phyloP scores from a whole-genome alignment of 2,113 vertebrate genomes.

The Hylia prasina region DNA sequence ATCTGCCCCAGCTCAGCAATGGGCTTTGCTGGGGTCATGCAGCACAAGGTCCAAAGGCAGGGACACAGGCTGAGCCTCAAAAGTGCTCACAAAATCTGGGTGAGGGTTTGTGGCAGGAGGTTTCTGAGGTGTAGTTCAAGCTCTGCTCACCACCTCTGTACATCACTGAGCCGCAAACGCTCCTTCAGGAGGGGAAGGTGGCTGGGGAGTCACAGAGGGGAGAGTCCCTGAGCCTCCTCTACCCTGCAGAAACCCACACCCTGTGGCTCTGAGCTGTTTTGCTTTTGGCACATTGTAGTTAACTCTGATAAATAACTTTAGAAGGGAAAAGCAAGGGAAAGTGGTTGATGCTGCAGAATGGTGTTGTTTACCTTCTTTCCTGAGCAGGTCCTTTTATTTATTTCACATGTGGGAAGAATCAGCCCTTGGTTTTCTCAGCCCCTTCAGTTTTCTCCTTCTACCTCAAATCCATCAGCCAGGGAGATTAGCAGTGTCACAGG shows the following conservation, averaged over 20 bases:
- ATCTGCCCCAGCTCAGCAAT: accelerated
- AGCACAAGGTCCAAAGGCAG: not conserved
- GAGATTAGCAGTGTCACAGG: constrained; percentile 36
- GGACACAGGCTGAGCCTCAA: not conserved
- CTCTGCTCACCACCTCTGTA: not conserved
- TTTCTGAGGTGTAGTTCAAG: not conserved
- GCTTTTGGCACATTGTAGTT: not conserved
- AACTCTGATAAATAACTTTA: not conserved
- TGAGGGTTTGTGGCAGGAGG: not conserved
- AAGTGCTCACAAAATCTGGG: not conserved
- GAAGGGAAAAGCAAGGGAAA: not conserved
- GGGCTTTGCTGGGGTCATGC: not conserved
- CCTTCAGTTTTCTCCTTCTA: not conserved
- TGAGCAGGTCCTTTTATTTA: not conserved
- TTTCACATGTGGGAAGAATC: not conserved
- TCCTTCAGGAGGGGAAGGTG: not conserved
- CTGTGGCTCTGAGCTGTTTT: accelerated
- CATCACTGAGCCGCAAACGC: not conserved
- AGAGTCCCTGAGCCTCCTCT: not conserved
- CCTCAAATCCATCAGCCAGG: constrained; percentile 7
- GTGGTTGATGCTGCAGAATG: not conserved
- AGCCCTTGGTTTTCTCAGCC: not conserved
- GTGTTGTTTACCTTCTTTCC: not conserved
- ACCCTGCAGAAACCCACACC: not conserved
- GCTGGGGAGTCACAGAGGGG: accelerated